phyloP scores from a whole-genome alignment of 2,888 invertebrate species.

The Digitonthophagus gazella region DNA sequence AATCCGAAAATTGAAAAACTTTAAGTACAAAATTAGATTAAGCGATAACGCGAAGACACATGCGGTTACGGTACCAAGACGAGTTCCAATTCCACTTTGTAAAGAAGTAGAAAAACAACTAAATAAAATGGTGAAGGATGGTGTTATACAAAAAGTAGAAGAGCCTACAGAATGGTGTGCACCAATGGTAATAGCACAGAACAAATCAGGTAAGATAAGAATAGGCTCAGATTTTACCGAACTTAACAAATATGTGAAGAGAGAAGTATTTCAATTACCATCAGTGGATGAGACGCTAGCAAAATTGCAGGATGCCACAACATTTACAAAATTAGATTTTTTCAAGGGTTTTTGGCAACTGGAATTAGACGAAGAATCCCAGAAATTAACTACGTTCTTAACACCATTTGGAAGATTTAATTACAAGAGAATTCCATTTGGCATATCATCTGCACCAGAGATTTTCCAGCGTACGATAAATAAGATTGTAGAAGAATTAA shows the following conservation, averaged over 20 bases:
- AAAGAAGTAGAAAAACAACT: conserved; percentile 40
- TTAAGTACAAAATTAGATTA: conserved; percentile 35
- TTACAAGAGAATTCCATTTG: conserved; percentile 28
- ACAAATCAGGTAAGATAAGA: no score
- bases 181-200: conserved; percentile 40
- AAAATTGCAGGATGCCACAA: conserved; percentile 29
- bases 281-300: conserved; percentile 34
- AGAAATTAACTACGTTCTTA: conserved; percentile 29
- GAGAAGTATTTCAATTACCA: conserved; percentile 31
- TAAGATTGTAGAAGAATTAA: background rate
- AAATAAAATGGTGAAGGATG: conserved; percentile 33
- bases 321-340: conserved; percentile 35
- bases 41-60: conserved; percentile 35
- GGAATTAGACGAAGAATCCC: conserved; percentile 22
- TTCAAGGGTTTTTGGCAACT: conserved; percentile 37
- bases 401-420: conserved; percentile 30
- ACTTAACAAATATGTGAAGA: conserved; percentile 26
- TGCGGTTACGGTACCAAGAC: conserved; percentile 31
- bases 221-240: background rate
- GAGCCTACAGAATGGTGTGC: conserved; percentile 43
- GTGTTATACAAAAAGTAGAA: conserved; percentile 38
- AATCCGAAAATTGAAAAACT: conserved; percentile 5
- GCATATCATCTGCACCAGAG: conserved; percentile 29
- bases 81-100: conserved; percentile 37
- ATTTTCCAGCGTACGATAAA: conserved; percentile 20